These are phyloP conservation scores for Acanthurus tractus DNA, from an alignment of 2,797 vertebrate species.

Conservation along the genomic window DNA sequence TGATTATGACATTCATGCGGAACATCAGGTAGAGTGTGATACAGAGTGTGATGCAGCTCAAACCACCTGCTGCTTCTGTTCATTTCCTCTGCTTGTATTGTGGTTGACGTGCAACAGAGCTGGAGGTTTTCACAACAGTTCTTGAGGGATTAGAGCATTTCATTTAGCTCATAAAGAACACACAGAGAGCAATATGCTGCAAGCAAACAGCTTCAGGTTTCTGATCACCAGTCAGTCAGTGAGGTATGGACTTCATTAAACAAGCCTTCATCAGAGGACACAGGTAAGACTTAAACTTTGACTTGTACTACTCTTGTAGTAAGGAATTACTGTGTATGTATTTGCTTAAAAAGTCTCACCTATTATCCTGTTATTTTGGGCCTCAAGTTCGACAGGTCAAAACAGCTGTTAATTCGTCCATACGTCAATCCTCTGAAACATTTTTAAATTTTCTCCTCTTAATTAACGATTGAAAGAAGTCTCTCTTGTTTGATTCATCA, in stretches of 20 bases:
- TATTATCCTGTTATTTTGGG: neutral
- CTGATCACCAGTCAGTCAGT: neutral
- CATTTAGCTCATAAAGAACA: neutral
- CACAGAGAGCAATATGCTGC: neutral
- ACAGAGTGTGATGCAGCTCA: neutral
- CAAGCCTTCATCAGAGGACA: neutral
- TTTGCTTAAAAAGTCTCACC: neutral
- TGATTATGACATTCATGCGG: neutral
- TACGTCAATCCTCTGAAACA: neutral
- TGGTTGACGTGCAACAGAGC: slow-evolving; percentile 30
- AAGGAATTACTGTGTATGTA: neutral
- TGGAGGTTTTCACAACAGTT: neutral
- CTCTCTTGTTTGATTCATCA: neutral
- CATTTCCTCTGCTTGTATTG: slow-evolving; percentile 68
- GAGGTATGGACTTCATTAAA: neutral
- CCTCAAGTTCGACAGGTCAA: slow-evolving; percentile 10
- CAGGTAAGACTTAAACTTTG: slow-evolving; percentile 12
- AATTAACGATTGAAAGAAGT: neutral
- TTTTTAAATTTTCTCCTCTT: neutral
- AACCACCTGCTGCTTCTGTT: slow-evolving; percentile 38
- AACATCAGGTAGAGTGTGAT: neutral
- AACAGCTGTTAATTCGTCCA: neutral
- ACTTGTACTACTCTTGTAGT: no score
- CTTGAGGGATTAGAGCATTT: neutral
- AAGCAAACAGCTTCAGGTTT: neutral